Evolutionary conservation across 2,113 vertebrate genomes (phyloP), one percentile per base, ranked within the genome.

Genomic region (Menidia beryllina): DNA sequence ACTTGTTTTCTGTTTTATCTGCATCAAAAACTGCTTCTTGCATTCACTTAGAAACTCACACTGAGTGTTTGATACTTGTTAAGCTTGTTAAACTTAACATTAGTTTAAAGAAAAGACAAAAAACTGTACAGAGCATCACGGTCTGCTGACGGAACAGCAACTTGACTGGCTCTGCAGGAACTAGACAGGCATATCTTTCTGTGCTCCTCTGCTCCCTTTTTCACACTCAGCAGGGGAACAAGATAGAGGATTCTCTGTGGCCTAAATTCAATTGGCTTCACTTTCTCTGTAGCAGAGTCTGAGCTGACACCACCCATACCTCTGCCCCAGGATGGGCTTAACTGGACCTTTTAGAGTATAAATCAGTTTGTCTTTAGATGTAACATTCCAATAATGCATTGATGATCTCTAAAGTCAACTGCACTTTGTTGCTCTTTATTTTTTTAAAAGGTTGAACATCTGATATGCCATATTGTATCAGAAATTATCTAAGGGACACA

Each of bases 201-300:
- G 55, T 72, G 47, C 63, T 13, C 53, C 64, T 77, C 66, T 73
- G 49, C 67, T 65, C 51, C 39, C 49, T 81, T 78, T 81, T 81
- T 61, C 51, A 24, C 69, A 75, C 66, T 70, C 66, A 62, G 69
- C 62, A 30, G 53, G 62, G 55, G 67, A 69, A 81, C 61, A 58
- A 1, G 45, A 62, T 56, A 17, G 30, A 75, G 43, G 61, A 76
- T 67, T 83, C 75, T 80, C 15, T 3, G 60, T 81, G 74, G 75
- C 41, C 62, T 72, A 13, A 77, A 83, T 83, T 83, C 82, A 85
- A 83, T 88, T 75, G 65, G 75, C 55, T 79, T 38, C 75, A 61
- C 69, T 79, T 69, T 75, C 43, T 45, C 56, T n/a, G 65, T 56
- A 71, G 43, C 57, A 54, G 73, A 52, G 25, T 15, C 64, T 66